Evolutionary conservation across 2,113 vertebrate genomes (phyloP).

Genomic region (Oryzias woworae): DNA sequence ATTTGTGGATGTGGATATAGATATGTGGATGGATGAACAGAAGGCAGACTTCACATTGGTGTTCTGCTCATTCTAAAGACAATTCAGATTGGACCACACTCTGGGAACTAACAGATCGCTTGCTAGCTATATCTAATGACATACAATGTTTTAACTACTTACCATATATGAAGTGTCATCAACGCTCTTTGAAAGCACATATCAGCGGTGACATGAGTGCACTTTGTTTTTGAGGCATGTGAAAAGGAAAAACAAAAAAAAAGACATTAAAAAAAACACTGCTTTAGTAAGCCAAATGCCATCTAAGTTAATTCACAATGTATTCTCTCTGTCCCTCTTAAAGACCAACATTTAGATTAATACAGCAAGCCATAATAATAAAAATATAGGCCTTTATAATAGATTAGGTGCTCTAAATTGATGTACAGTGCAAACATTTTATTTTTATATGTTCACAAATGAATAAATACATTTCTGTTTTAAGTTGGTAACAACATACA

Average conservation of each 20-base stretch:
- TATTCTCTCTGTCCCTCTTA: slow-evolving; percentile 57
- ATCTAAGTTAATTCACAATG: slow-evolving; percentile 60
- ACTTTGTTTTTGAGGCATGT: slow-evolving; percentile 49
- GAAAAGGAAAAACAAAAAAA: slow-evolving; percentile 44
- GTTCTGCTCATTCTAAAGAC: slow-evolving; percentile 5
- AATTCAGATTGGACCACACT: slow-evolving; percentile 7
- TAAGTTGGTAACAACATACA: not conserved
- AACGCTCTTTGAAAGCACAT: slow-evolving; percentile 54
- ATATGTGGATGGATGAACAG: no score
- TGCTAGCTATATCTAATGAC: slow-evolving; percentile 51
- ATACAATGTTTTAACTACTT: slow-evolving; percentile 41
- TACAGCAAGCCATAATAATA: slow-evolving; percentile 55
- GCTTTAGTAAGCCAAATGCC: slow-evolving; percentile 60
- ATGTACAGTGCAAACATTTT: no score
- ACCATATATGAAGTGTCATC: slow-evolving; percentile 46
- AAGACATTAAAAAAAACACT: slow-evolving; percentile 65
- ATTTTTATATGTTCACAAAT: not conserved
- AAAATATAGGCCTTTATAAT: slow-evolving; percentile 35
- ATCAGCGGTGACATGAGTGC: slow-evolving; percentile 64
- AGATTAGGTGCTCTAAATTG: no score
- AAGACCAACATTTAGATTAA: slow-evolving; percentile 58
- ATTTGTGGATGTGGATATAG: no score
- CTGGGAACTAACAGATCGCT: slow-evolving; percentile 26
- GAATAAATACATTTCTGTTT: not conserved
- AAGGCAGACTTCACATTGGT: slow-evolving; percentile 5